Conservation (phyloP, 2,888 invertebrate genomes). For the Drosophila neonasuta region DNA sequence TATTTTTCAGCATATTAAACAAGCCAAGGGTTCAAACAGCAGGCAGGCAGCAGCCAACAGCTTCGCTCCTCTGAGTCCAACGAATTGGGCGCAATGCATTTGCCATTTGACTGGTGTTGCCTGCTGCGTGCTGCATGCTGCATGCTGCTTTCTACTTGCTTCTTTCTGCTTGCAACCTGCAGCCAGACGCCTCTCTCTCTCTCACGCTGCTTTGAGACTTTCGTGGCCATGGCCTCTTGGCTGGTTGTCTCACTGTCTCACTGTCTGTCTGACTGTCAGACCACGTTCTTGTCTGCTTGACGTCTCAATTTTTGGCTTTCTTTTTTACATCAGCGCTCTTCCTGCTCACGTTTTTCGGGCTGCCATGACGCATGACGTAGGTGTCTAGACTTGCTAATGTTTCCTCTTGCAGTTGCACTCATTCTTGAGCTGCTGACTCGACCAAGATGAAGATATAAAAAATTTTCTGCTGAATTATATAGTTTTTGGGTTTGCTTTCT, state of each 20-base stretch:
- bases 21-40: slow-evolving; percentile 67
- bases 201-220: slow-evolving; percentile 27
- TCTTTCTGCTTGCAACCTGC: slow-evolving; percentile 12
- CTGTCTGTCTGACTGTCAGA: slow-evolving; percentile 41
- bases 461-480: slow-evolving; percentile 69
- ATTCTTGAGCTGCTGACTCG: slow-evolving; percentile 37
- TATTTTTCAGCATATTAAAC: slow-evolving; percentile 78
- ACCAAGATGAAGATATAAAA: slow-evolving; percentile 64
- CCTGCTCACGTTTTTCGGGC: slow-evolving; percentile 62
- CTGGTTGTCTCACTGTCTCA: slow-evolving; percentile 24
- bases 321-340: slow-evolving; percentile 49
- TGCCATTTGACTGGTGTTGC: slow-evolving; percentile 20
- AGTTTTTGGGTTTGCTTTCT: slow-evolving; percentile 42
- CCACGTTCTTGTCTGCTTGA: slow-evolving; percentile 71
- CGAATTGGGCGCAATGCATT: slow-evolving; percentile 48
- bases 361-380: slow-evolving; percentile 78
- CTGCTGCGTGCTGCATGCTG: slow-evolving; percentile 1
- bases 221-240: slow-evolving; percentile 26
- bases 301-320: slow-evolving; percentile 67
- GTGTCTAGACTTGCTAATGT: slow-evolving; percentile 80
- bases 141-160: background rate
- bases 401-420: slow-evolving; percentile 66
- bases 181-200: slow-evolving; percentile 8
- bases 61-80: background rate
- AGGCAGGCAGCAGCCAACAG: slow-evolving; percentile 4